These are phyloP conservation scores for Eupeodes latifasciatus DNA, from an alignment of 2,888 invertebrate species.

Conservation along the genomic window DNA sequence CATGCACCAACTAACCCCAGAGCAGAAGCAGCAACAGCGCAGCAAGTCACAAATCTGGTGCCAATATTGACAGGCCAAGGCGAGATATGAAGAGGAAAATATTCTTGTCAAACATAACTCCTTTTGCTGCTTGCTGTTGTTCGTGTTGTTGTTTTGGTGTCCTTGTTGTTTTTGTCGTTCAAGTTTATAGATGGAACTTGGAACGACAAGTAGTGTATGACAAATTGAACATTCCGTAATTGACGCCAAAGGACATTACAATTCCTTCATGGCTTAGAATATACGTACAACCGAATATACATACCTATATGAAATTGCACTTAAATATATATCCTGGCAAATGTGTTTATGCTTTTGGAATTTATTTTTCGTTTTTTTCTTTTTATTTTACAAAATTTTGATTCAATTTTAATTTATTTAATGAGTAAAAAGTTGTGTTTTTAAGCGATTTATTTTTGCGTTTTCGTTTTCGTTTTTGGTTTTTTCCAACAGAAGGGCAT, in stretches of 20 bases:
- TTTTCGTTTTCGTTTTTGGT: neutral
- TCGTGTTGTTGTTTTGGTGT: neutral
- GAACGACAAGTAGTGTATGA: conserved; percentile 24
- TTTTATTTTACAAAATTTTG: neutral
- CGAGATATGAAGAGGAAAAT: conserved; percentile 21
- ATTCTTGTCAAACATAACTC: conserved; percentile 25
- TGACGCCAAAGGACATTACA: conserved; percentile 33
- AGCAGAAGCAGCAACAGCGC: neutral
- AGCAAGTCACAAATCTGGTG: conserved; percentile 20
- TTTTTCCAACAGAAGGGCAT: conserved; percentile 29
- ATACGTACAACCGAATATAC: neutral
- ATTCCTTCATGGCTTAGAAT: neutral
- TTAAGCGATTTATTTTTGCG: conserved; percentile 16
- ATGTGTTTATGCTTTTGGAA: neutral
- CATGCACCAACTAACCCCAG: neutral
- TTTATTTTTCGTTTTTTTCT: neutral
- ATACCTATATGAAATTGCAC: neutral
- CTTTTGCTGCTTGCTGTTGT: neutral
- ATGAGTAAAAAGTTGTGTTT: conserved; percentile 43
- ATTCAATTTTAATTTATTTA: conserved; percentile 38
- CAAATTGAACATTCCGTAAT: conserved; percentile 58
- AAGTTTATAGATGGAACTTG: neutral
- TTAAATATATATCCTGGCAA: neutral
- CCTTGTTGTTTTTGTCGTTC: neutral
- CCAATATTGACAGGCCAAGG: conserved; percentile 36